phyloP scores from a whole-genome alignment of 2,797 vertebrate genomes.

The Urosaurus nigricauda region DNA sequence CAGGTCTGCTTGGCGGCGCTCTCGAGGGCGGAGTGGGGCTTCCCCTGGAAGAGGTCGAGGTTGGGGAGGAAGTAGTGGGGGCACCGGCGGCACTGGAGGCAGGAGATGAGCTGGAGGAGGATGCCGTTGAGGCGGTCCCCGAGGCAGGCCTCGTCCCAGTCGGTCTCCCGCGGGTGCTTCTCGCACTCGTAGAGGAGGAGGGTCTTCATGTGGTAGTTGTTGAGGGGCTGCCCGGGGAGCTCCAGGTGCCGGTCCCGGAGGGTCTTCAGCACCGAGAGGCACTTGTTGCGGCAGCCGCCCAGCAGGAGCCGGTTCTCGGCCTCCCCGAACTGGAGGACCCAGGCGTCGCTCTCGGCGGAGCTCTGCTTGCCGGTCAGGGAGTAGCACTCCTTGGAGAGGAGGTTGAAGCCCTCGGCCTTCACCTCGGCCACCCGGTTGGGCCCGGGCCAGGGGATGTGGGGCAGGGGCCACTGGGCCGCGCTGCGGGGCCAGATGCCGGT shows the following conservation, averaged over 20 bases:
- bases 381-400: conserved; percentile 92
- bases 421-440: conserved; percentile 92
- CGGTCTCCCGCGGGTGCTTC: conserved; percentile 90
- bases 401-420: conserved; percentile 91
- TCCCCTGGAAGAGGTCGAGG: conserved; percentile 91
- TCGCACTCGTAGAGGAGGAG: conserved; percentile 92
- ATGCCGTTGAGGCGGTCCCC: conserved; percentile 91
- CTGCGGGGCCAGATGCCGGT: conserved; percentile 92
- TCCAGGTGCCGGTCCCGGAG: conserved; percentile 90
- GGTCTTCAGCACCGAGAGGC: conserved; percentile 90
- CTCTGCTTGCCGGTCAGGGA: conserved; percentile 92
- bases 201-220: conserved; percentile 93
- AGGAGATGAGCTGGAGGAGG: conserved; percentile 91
- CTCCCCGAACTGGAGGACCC: conserved; percentile 92
- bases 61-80: conserved; percentile 91
- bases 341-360: conserved; percentile 92
- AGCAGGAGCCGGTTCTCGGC: conserved; percentile 90
- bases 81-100: conserved; percentile 90
- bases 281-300: conserved; percentile 91
- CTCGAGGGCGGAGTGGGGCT: conserved; percentile 89
- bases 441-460: conserved; percentile 91
- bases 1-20: conserved; percentile 92
- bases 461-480: conserved; percentile 91
- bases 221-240: conserved; percentile 88
- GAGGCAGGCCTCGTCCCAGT: conserved; percentile 92